Conservation (phyloP, 2,113 vertebrate genomes). For the Corvus moneduloides region DNA sequence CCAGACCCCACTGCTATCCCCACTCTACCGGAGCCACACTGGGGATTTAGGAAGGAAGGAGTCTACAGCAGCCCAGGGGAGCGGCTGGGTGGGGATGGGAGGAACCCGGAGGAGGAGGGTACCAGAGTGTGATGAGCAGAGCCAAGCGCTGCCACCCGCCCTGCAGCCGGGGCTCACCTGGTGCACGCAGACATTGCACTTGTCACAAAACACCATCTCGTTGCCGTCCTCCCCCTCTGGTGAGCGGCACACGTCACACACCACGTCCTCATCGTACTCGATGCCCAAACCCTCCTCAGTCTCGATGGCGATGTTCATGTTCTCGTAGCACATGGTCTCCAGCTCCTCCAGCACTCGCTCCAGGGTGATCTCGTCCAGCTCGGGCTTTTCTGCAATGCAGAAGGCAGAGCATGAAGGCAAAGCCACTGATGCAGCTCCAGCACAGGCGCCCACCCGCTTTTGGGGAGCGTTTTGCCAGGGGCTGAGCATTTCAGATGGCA, state of each 20-base stretch:
- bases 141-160: background rate
- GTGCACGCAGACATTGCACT: slow-evolving; percentile 96
- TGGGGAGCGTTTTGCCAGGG: background rate
- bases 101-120: background rate
- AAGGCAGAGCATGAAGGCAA: background rate
- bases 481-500: background rate
- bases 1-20: background rate
- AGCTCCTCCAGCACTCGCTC: slow-evolving; percentile 90
- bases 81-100: background rate
- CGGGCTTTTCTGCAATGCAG: slow-evolving; percentile 79
- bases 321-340: slow-evolving; percentile 88
- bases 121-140: fast-evolving
- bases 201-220: slow-evolving; percentile 99
- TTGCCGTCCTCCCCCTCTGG: slow-evolving; percentile 96
- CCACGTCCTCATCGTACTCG: slow-evolving; percentile 96
- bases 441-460: background rate
- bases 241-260: slow-evolving; percentile 95
- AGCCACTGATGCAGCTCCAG: fast-evolving
- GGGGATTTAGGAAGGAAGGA: background rate
- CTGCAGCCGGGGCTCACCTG: slow-evolving; percentile 76
- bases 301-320: slow-evolving; percentile 93
- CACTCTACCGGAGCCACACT: fast-evolving
- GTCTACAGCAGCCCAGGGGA: background rate
- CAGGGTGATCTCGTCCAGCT: slow-evolving; percentile 91
- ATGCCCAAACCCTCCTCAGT: slow-evolving; percentile 95